Evolutionary conservation across 2,888 invertebrate genomes (phyloP).

Genomic region (Busseola fusca): DNA sequence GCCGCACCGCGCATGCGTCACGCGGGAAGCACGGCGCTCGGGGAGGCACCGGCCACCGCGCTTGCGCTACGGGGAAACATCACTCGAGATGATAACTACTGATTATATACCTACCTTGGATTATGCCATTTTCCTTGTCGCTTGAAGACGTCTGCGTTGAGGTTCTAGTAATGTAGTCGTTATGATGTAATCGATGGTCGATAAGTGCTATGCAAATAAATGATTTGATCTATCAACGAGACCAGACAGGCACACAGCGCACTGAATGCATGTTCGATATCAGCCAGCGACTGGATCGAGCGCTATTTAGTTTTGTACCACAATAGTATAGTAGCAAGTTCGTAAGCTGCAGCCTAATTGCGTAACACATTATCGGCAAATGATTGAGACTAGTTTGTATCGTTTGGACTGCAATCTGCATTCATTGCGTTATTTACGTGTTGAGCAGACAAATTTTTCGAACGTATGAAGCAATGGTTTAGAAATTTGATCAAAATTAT

Average conservation of each 20-base stretch:
- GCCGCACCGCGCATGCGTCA: slow-evolving; percentile 24
- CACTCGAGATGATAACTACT: neutral
- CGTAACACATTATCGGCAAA: too few species aligned
- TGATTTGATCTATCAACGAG: neutral
- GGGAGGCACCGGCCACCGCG: slow-evolving; percentile 3
- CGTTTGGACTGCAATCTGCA: too few species aligned
- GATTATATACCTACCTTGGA: neutral
- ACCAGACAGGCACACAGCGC: neutral
- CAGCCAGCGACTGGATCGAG: neutral
- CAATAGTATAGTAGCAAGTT: neutral
- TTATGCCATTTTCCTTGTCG: slow-evolving; percentile 3
- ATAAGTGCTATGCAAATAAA: neutral
- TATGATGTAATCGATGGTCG: neutral
- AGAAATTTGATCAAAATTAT: too few species aligned
- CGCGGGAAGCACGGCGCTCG: slow-evolving; percentile 1
- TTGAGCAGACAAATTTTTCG: too few species aligned
- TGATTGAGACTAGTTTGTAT: too few species aligned
- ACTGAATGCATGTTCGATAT: neutral
- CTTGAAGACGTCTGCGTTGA: neutral
- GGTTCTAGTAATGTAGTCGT: neutral
- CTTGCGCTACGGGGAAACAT: too few species aligned
- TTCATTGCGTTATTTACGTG: too few species aligned
- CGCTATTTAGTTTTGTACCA: neutral
- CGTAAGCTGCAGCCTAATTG: too few species aligned
- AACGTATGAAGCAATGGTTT: too few species aligned